phyloP scores from a whole-genome alignment of 2,888 invertebrate genomes.

The Hemaris fuciformis region DNA sequence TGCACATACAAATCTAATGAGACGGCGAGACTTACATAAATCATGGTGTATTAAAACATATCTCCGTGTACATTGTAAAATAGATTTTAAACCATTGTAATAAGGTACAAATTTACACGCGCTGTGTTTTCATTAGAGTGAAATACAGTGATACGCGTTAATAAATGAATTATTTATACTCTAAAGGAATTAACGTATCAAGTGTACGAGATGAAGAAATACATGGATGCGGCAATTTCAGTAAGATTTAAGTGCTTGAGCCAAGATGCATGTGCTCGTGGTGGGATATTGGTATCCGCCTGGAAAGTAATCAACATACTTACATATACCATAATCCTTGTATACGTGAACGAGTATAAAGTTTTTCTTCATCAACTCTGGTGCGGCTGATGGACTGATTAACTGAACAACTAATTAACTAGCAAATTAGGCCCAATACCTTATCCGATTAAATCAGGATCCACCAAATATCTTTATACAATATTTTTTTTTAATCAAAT shows the following conservation, averaged over 20 bases:
- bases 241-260: too few relatives aligned
- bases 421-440: too few relatives aligned
- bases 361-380: too few relatives aligned
- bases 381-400: too few relatives aligned
- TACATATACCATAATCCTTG: background rate
- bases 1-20: constrained; percentile 5
- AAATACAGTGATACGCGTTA: constrained; percentile 63
- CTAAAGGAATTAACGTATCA: constrained; percentile 76
- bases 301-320: too few relatives aligned
- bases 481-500: too few relatives aligned
- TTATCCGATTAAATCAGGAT: too few relatives aligned
- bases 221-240: background rate
- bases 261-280: too few relatives aligned
- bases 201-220: constrained; percentile 35
- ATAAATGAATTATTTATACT: constrained; percentile 79
- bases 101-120: background rate
- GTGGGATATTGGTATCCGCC: too few relatives aligned
- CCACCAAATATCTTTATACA: too few relatives aligned
- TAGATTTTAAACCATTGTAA: background rate
- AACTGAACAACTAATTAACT: too few relatives aligned
- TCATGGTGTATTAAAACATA: background rate
- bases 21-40: constrained; percentile 1
- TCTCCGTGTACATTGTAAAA: background rate
- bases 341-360: too few relatives aligned
- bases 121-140: background rate